Evolutionary conservation across 2,888 invertebrate genomes (phyloP).

Genomic region (Tenthredo scrophulariae): DNA sequence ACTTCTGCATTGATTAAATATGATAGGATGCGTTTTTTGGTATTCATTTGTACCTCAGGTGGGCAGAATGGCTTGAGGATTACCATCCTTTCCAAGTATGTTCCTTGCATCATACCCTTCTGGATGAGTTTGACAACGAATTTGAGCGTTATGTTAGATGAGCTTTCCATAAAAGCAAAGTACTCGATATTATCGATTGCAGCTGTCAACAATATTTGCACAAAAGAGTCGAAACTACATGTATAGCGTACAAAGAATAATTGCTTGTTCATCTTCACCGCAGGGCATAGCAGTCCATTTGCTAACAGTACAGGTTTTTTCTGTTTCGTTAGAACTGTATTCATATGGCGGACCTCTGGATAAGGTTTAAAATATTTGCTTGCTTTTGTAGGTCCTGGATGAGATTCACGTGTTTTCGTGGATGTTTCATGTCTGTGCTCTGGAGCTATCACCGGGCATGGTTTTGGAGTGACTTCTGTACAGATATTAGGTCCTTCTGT

Average conservation of each 20-base stretch:
- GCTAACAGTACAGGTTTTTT: constrained; percentile 46
- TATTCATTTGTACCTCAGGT: constrained; percentile 18
- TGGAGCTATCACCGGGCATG: background rate
- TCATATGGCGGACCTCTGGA: constrained; percentile 52
- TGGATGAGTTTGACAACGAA: constrained; percentile 47
- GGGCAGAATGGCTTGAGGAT: constrained; percentile 41
- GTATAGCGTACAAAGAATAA: constrained; percentile 43
- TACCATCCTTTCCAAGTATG: constrained; percentile 41
- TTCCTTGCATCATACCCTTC: constrained; percentile 36
- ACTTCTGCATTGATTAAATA: constrained; percentile 45
- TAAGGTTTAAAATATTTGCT: constrained; percentile 54
- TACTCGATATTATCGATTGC: constrained; percentile 52
- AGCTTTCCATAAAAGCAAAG: constrained; percentile 38
- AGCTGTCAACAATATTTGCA: constrained; percentile 50
- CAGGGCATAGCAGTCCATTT: constrained; percentile 43
- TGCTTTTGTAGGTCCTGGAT: background rate
- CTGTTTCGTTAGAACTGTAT: constrained; percentile 23
- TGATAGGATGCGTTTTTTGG: constrained; percentile 28
- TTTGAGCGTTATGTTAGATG: constrained; percentile 45
- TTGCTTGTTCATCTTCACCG: constrained; percentile 23
- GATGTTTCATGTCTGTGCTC: background rate
- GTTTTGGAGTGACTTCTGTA: background rate
- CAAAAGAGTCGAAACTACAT: constrained; percentile 52
- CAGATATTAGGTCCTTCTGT: background rate
- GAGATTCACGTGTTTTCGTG: background rate